A percentile compares a stretch with the other conserved stretches of the same genome.
These are phyloP conservation scores for Macquaria australasica DNA, from an alignment of 2,113 vertebrate genomes.

Conservation along the genomic window DNA sequence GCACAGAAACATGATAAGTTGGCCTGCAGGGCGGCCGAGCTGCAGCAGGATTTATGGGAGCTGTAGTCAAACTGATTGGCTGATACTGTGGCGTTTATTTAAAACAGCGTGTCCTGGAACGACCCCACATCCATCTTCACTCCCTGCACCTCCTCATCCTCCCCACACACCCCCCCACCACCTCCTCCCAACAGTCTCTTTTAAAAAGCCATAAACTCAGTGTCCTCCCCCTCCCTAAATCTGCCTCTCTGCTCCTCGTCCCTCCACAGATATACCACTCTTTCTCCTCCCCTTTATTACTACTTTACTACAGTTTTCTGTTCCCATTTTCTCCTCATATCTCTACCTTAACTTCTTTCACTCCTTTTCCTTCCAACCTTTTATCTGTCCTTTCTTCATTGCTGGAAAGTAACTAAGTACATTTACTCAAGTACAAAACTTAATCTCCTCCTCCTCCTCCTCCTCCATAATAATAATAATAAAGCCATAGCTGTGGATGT, in stretches of 20 bases:
- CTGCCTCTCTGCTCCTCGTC: not conserved
- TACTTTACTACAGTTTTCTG: too few species aligned
- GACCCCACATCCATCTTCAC: constrained; percentile 36
- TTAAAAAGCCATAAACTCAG: constrained; percentile 17
- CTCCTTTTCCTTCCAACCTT: too few species aligned
- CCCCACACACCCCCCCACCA: not conserved
- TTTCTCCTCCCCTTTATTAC: too few species aligned
- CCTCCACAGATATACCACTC: not conserved
- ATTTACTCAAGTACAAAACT: too few species aligned
- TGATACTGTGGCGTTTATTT: constrained; percentile 44
- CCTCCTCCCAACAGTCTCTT: not conserved
- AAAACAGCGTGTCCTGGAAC: constrained; percentile 46
- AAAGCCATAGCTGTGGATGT: constrained; percentile 34
- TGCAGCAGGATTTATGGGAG: constrained; percentile 49
- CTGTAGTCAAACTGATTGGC: constrained; percentile 34
- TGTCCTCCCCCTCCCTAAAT: constrained; percentile 3
- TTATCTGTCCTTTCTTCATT: not conserved
- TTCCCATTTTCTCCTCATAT: too few species aligned
- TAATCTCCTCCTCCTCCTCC: not conserved
- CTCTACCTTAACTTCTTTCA: not conserved
- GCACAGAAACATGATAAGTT: constrained; percentile 1
- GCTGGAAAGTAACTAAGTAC: too few species aligned
- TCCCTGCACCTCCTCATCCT: not conserved
- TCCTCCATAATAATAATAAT: not conserved
- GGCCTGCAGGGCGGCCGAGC: constrained; percentile 17